Conservation (phyloP, 2,113 vertebrate species). For the Todiramphus saurophagus region DNA sequence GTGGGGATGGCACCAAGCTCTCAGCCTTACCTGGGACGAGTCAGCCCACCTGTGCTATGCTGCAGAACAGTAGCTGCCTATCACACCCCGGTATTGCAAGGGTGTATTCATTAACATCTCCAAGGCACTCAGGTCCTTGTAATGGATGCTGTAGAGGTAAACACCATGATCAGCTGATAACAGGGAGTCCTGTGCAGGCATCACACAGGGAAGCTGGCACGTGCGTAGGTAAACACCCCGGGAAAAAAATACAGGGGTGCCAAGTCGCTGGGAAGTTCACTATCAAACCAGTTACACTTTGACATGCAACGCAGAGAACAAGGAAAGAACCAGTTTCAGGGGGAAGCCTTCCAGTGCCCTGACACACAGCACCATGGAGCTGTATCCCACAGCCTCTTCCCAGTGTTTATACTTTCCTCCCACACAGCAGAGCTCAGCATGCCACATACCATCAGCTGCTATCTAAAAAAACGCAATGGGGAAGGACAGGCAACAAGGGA, state of each 20-base stretch:
- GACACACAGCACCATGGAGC: not conserved
- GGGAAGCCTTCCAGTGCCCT: not conserved
- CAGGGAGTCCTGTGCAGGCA: not conserved
- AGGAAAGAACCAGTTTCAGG: not conserved
- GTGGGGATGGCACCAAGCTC: not conserved
- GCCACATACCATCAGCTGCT: not conserved
- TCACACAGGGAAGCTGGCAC: not conserved
- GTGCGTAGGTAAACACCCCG: not conserved
- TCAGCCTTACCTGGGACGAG: not conserved
- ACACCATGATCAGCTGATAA: not conserved
- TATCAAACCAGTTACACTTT: not conserved
- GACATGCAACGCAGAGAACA: not conserved
- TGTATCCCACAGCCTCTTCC: not conserved
- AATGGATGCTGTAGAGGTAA: not conserved
- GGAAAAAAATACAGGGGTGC: not conserved
- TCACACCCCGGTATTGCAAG: fast-evolving
- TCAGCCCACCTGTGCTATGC: not conserved
- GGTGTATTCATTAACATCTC: not conserved
- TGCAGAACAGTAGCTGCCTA: not conserved
- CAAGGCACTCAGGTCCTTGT: not conserved
- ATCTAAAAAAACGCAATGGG: not conserved
- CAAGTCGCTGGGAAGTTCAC: not conserved
- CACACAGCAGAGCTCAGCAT: not conserved
- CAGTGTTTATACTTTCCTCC: not conserved
- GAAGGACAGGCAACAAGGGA: not conserved